phyloP scores from a whole-genome alignment of 2,888 invertebrate genomes.

The Plagiodera versicolora region DNA sequence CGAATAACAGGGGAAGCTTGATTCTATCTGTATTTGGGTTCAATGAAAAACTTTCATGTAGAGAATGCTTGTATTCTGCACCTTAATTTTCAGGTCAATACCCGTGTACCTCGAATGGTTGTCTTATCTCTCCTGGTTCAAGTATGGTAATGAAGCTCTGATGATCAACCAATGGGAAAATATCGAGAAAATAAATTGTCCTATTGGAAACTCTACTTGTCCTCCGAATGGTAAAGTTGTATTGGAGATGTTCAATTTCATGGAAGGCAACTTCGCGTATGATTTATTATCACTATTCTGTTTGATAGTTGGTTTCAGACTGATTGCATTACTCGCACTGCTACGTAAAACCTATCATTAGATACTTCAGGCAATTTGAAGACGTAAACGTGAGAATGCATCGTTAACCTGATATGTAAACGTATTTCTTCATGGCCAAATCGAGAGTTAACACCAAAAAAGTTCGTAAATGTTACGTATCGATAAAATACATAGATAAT shows the following conservation, averaged over 20 bases:
- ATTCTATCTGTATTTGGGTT: no score
- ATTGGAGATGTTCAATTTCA: conserved; percentile 76
- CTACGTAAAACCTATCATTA: conserved; percentile 64
- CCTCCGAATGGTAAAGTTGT: conserved; percentile 77
- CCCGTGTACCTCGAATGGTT: conserved; percentile 85
- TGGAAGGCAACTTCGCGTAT: conserved; percentile 66
- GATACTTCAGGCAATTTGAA: not conserved
- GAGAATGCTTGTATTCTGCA: not conserved
- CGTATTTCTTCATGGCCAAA: no score
- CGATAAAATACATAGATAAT: no score
- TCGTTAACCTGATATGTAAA: no score
- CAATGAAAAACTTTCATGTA: not conserved
- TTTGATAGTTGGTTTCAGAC: conserved; percentile 73
- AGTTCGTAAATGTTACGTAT: no score
- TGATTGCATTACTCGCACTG: conserved; percentile 76
- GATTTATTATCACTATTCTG: conserved; percentile 72
- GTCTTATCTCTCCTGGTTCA: conserved; percentile 89
- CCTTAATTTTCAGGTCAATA: conserved; percentile 65
- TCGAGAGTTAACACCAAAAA: no score
- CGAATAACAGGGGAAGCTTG: no score
- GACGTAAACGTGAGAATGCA: no score
- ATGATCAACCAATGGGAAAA: conserved; percentile 88
- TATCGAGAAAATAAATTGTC: conserved; percentile 74
- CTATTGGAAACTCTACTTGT: conserved; percentile 72
- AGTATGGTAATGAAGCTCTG: conserved; percentile 87